Evolutionary conservation across 2,888 invertebrate genomes (phyloP), one percentile per base, ranked within the genome.

Genomic region (Caenorhabditis sp.): DNA sequence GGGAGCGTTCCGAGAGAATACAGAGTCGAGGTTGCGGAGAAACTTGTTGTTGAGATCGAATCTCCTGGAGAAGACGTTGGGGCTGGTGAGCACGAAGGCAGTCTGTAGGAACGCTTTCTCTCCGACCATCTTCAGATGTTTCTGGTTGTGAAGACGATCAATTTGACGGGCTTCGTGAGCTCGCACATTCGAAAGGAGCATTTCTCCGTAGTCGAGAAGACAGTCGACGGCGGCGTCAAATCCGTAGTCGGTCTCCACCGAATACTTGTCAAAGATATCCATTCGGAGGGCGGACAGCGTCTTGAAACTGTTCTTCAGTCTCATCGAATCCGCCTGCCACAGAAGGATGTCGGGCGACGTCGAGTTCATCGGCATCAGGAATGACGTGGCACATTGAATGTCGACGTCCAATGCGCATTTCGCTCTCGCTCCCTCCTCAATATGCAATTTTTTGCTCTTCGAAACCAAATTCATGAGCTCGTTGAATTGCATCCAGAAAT

Each of bases 401-500:
- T 76, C 65, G 11, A 87, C 58, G 52, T 76, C 48, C 0, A 76
- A 35, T 2, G 61, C 27, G 22, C 66, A 58, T 50, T 70, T 68
- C 30, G 70, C 27, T 17, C 55, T 17, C 4, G 46, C 59, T 13
- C 50, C 50, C 17, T 76, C 66, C n/a, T 65, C 70, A 27, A 62
- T 39, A 20, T 61, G 68, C 41, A 61, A 26, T 26, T 77, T 78
- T 24, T 78, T 82, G 32, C 75, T 77, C 56, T 81, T 83, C 9
- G 74, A 63, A 20, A 94, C 93, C 72, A 94, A 93, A 72, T 93
- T 93, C 88, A 95, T 93, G 55, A 95, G 90, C 80, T 95, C 93
- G 4, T 94, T 92, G 89, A 97, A 95, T 65, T 91, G 90, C 79
- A 90, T 89, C 76, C 94, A 93, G 90, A 96, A 96, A 3, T 94